These are phyloP conservation scores for Drosophila ercepeae DNA, from an alignment of 1,140 invertebrate species.

Conservation along the genomic window DNA sequence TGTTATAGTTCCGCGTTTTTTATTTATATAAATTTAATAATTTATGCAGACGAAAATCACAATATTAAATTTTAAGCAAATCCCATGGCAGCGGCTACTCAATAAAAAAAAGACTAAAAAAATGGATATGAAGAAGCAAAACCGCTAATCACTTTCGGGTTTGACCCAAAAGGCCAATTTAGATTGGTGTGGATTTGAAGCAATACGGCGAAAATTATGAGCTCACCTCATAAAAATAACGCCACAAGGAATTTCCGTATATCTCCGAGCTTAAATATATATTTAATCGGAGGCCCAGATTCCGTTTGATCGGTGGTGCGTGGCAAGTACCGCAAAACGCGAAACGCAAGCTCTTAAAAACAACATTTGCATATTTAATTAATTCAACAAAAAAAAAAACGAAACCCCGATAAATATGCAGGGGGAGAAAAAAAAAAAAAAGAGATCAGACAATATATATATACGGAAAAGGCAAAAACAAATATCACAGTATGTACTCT, in stretches of 20 bases:
- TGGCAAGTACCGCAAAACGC: conserved; percentile 76
- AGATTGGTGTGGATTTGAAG: conserved; percentile 37
- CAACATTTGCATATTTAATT: conserved; percentile 74
- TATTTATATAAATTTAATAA: neutral
- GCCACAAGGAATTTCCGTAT: conserved; percentile 60
- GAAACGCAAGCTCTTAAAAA: conserved; percentile 39
- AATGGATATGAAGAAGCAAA: neutral
- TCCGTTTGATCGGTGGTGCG: conserved; percentile 65
- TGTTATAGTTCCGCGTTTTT: neutral
- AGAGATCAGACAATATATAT: conserved; percentile 26
- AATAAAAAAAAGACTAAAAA: conserved; percentile 6
- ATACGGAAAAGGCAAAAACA: conserved; percentile 48
- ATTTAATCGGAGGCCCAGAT: conserved; percentile 59
- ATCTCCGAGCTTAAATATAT: conserved; percentile 39
- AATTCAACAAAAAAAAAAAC: conserved; percentile 45
- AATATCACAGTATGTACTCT: conserved; percentile 65
- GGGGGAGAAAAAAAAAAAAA: conserved; percentile 60
- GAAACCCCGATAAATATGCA: too few species aligned
- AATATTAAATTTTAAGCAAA: conserved; percentile 11
- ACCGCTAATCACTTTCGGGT: conserved; percentile 44
- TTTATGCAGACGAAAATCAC: neutral
- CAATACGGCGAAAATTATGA: conserved; percentile 65
- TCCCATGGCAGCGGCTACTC: conserved; percentile 27
- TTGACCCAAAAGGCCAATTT: conserved; percentile 62
- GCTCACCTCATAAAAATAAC: conserved; percentile 78